These are phyloP conservation scores for Mugil cephalus DNA, from an alignment of 2,113 vertebrate species.

Conservation along the genomic window DNA sequence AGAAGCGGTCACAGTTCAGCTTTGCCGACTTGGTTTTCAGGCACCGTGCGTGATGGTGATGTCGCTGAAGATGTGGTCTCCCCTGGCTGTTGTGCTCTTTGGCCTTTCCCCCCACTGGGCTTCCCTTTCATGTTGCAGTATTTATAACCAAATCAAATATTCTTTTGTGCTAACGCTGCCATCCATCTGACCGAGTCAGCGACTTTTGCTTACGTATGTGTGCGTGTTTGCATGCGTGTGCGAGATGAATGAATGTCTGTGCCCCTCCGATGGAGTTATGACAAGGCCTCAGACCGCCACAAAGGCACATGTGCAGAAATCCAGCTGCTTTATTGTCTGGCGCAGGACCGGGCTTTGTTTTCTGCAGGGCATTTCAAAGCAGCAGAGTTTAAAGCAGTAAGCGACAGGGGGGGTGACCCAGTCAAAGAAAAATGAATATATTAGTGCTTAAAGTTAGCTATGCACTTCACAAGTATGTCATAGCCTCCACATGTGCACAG, in stretches of 20 bases:
- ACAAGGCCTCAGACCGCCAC: conserved; percentile 79
- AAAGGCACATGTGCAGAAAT: conserved; percentile 84
- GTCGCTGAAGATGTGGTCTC: conserved; percentile 51
- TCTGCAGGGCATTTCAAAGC: conserved; percentile 76
- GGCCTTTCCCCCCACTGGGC: conserved; percentile 63
- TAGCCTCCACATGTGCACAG: conserved; percentile 31
- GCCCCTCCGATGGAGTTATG: conserved; percentile 81
- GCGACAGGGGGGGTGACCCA: conserved; percentile 3
- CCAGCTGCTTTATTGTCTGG: conserved; percentile 82
- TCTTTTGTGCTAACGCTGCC: conserved; percentile 79
- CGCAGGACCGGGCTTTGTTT: conserved; percentile 74
- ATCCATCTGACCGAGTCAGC: conserved; percentile 68
- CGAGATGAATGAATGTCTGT: conserved; percentile 56
- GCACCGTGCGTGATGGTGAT: conserved; percentile 34
- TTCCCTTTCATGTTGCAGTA: conserved; percentile 77
- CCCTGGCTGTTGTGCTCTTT: conserved; percentile 56
- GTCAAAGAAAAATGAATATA: conserved; percentile 63
- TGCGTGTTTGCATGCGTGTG: conserved; percentile 15
- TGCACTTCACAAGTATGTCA: conserved; percentile 47
- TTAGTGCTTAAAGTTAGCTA: conserved; percentile 51
- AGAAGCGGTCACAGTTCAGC: conserved; percentile 25
- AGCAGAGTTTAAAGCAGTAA: conserved; percentile 65
- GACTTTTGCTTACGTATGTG: conserved; percentile 45
- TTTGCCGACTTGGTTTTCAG: conserved; percentile 45
- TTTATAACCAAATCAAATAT: conserved; percentile 86